phyloP scores from a whole-genome alignment of 2,113 vertebrate species.

The Irena cyanogastra region DNA sequence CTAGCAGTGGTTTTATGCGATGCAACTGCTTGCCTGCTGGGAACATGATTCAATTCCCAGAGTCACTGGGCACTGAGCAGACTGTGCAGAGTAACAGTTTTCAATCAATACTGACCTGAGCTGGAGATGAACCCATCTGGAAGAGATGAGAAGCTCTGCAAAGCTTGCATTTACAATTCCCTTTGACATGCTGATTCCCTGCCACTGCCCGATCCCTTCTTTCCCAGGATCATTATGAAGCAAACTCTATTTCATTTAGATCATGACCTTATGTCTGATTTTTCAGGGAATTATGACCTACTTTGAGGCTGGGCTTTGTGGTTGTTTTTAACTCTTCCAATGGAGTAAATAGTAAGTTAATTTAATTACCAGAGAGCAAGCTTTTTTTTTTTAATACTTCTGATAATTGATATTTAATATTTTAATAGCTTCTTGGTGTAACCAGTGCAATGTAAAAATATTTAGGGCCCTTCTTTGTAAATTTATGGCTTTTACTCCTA shows the following conservation, averaged over 20 bases:
- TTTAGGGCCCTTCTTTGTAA: background rate
- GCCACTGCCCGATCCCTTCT: background rate
- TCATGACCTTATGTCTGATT: background rate
- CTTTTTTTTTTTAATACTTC: background rate
- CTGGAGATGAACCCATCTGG: background rate
- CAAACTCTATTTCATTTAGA: slow-evolving; percentile 5
- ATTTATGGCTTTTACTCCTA: background rate
- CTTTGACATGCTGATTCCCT: background rate
- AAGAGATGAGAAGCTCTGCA: background rate
- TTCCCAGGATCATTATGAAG: background rate
- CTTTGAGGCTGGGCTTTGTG: background rate
- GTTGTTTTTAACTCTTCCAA: background rate
- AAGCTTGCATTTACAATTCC: background rate
- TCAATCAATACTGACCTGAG: background rate
- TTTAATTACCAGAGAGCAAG: background rate
- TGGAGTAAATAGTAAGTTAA: background rate
- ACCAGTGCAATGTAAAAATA: background rate
- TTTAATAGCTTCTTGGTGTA: background rate
- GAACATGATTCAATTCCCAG: background rate
- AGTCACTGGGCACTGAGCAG: background rate
- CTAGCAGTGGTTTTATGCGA: background rate
- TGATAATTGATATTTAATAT: background rate
- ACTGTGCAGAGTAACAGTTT: background rate
- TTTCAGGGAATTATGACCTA: slow-evolving; percentile 12
- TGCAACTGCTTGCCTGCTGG: background rate